Evolutionary conservation across 2,113 vertebrate genomes (phyloP).

Genomic region (Trematocara marginatum): DNA sequence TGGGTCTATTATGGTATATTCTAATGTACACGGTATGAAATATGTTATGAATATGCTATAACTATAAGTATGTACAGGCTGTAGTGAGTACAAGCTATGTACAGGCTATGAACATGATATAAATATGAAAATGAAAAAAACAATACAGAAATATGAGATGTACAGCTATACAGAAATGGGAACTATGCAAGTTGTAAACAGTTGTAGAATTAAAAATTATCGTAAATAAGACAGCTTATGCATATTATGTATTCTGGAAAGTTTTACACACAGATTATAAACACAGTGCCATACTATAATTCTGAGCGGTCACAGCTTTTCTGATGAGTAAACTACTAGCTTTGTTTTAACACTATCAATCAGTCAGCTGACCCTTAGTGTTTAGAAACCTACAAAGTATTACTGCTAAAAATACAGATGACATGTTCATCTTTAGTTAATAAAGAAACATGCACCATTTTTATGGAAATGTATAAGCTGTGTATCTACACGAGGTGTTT

Average conservation of each 20-base stretch:
- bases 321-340: neutral
- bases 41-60: too few species aligned
- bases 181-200: too few species aligned
- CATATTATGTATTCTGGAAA: neutral
- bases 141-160: too few species aligned
- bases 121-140: too few species aligned
- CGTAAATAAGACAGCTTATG: neutral
- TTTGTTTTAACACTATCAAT: neutral
- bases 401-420: neutral
- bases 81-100: too few species aligned
- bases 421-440: neutral
- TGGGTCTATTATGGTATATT: too few species aligned
- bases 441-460: neutral
- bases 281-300: neutral
- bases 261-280: neutral
- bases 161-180: too few species aligned
- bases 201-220: too few species aligned
- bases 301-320: neutral
- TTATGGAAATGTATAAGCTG: neutral
- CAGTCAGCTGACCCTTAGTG: neutral
- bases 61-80: too few species aligned
- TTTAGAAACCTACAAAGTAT: neutral
- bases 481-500: neutral
- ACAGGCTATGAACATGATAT: too few species aligned
- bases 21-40: too few species aligned